A percentile compares a stretch with the other conserved stretches of the same genome.
Evolutionary conservation across 2,113 vertebrate genomes (phyloP).

Genomic region (Amblyopsis rosae): DNA sequence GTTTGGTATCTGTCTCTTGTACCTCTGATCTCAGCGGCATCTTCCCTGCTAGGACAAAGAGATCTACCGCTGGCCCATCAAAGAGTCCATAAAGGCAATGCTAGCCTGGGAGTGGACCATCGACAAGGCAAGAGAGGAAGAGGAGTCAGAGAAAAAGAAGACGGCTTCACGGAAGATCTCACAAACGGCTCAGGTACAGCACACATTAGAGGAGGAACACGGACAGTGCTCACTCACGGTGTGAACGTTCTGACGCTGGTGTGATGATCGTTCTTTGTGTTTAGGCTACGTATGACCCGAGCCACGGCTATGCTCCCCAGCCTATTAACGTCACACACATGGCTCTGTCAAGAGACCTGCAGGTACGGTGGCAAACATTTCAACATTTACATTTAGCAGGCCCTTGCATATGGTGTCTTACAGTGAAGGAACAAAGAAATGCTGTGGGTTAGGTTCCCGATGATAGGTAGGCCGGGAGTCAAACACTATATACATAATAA

Average conservation of each 20-base stretch:
- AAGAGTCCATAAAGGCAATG: slow-evolving; percentile 95
- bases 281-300: slow-evolving; percentile 86
- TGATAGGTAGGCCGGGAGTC: too few relatives aligned
- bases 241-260: neutral
- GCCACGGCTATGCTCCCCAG: slow-evolving; percentile 90
- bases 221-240: neutral
- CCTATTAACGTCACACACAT: slow-evolving; percentile 86
- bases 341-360: slow-evolving; percentile 88
- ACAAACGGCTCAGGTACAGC: slow-evolving; percentile 85
- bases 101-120: slow-evolving; percentile 93
- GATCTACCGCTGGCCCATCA: slow-evolving; percentile 95
- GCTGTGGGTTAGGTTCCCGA: too few relatives aligned
- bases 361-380: slow-evolving; percentile 67
- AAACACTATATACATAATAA: too few relatives aligned
- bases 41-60: slow-evolving; percentile 84
- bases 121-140: slow-evolving; percentile 90
- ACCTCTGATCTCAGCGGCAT: neutral
- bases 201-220: neutral
- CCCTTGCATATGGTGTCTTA: too few relatives aligned
- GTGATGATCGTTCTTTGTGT: slow-evolving; percentile 17
- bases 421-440: too few relatives aligned
- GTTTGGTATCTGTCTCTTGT: neutral
- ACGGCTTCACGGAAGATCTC: slow-evolving; percentile 85
- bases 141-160: slow-evolving; percentile 88
- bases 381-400: neutral